Evolutionary conservation across 2,113 vertebrate species (phyloP).

Genomic region (Capreolus pygargus): DNA sequence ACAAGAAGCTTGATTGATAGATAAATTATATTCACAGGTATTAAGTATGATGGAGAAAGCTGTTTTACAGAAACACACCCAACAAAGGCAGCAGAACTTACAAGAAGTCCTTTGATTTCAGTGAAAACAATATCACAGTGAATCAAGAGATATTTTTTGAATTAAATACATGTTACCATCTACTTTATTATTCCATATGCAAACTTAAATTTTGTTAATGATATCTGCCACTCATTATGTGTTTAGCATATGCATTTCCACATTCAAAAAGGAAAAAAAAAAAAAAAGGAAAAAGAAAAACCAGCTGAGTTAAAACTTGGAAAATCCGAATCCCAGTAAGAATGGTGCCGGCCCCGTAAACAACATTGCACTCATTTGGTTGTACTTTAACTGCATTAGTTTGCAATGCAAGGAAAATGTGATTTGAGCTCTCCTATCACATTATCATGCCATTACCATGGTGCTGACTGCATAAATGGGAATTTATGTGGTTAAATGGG

Average conservation of each 20-base stretch:
- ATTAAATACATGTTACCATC: background rate
- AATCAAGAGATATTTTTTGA: background rate
- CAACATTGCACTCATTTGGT: background rate
- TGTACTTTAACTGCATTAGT: background rate
- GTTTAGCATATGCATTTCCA: background rate
- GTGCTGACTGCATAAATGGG: too few relatives aligned
- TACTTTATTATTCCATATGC: background rate
- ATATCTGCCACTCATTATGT: background rate
- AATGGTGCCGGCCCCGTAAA: rapidly evolving
- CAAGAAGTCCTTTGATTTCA: background rate
- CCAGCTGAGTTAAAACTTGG: background rate
- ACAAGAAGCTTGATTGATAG: background rate
- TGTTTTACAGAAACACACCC: background rate
- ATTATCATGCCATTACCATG: background rate
- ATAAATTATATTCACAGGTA: background rate
- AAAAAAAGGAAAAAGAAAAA: background rate
- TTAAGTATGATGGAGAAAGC: background rate
- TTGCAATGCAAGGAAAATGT: background rate
- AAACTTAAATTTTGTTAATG: background rate
- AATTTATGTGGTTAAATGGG: background rate
- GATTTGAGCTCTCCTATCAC: too few relatives aligned
- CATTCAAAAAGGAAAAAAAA: background rate
- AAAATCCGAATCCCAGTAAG: background rate
- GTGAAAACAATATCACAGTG: background rate
- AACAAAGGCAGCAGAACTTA: background rate